Conservation (phyloP, 2,888 invertebrate species). For the Hecatera dysodea region DNA sequence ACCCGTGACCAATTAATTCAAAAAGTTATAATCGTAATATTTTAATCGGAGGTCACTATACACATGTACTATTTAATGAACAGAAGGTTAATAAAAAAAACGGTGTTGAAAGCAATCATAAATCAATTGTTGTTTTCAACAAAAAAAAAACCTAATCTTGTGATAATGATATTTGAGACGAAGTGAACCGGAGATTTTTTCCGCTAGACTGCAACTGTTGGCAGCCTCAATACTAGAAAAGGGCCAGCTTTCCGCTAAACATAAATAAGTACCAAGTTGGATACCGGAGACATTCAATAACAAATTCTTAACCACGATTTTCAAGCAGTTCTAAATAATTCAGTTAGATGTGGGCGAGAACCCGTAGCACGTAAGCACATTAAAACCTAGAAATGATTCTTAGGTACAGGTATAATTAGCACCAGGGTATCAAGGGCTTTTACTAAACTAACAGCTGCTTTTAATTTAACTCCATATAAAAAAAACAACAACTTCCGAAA, state of each 20-base stretch:
- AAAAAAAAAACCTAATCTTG: neutral
- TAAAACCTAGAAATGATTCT: neutral
- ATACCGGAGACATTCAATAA: conserved; percentile 74
- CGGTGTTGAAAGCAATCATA: neutral
- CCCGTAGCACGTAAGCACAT: neutral
- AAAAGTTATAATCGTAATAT: conserved; percentile 10
- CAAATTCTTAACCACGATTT: conserved; percentile 81
- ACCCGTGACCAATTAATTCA: conserved; percentile 24
- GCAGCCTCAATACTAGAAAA: conserved; percentile 49
- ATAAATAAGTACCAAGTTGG: conserved; percentile 63
- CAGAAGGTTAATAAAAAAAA: conserved; percentile 9
- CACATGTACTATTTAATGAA: neutral
- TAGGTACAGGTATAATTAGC: too few relatives aligned
- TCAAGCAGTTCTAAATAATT: conserved; percentile 77
- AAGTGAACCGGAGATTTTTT: conserved; percentile 17
- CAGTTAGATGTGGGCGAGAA: conserved; percentile 70
- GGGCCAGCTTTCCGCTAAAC: conserved; percentile 55
- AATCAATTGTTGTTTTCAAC: neutral
- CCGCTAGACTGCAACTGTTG: conserved; percentile 32
- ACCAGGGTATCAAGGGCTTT: too few relatives aligned
- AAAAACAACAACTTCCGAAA: too few relatives aligned
- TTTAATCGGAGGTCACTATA: conserved; percentile 23
- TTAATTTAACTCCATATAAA: too few relatives aligned
- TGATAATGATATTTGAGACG: neutral
- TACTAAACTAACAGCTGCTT: too few relatives aligned